Base-by-base conservation (phyloP, 1,140 invertebrate genomes). In the Caenorhabditis tropicalis region DNA sequence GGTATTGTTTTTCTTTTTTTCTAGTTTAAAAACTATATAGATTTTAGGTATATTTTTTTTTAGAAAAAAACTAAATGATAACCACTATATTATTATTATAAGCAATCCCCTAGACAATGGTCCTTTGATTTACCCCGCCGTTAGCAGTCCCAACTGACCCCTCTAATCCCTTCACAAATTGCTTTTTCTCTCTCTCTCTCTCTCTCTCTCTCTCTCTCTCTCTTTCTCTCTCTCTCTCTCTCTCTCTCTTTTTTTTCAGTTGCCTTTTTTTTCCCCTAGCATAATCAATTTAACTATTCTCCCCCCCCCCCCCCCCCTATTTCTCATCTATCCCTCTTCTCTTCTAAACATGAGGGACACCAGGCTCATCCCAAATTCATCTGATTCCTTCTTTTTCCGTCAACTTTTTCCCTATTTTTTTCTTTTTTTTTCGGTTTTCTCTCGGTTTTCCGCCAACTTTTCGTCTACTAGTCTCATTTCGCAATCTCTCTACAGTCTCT, bases 211-310 rank as follows among this genome's bases (percentile, higher is more conserved):
- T 39, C 10, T 74, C 24, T 33, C 6, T 19, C 16, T 36, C 12
- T 39, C 15, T 9, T 15, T 10, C 19, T n/a, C 15, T 74, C 43
- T 65, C 6, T 19, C 10, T 65, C 12, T 39, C 21, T 9, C n/a
- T 24, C 29, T 74, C 36, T 74, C 29, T 31, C 10, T n/a, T 43
- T 10, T 43, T 39, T 74, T 74, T 43, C 16, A 6, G 27, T n/a
- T 29, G 27, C 6, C n/a, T 58, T 27, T 24, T 33, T 70, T 36
- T 19, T 36, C n/a, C 12, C 39, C 53, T 9, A 56, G 21, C 29
- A 24, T 56, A 56, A 74, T 43, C 65, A 74, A 74, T 74, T 74
- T 74, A 74, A 43, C 36, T 27, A 56, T 56, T 43, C 39, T 12
- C 12, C 53, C 53, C 2, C 29, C 21, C 51, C n/a, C n/a, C 4